These are phyloP conservation scores for Drosophila affinis DNA, from an alignment of 2,888 invertebrate genomes.

Conservation along the genomic window DNA sequence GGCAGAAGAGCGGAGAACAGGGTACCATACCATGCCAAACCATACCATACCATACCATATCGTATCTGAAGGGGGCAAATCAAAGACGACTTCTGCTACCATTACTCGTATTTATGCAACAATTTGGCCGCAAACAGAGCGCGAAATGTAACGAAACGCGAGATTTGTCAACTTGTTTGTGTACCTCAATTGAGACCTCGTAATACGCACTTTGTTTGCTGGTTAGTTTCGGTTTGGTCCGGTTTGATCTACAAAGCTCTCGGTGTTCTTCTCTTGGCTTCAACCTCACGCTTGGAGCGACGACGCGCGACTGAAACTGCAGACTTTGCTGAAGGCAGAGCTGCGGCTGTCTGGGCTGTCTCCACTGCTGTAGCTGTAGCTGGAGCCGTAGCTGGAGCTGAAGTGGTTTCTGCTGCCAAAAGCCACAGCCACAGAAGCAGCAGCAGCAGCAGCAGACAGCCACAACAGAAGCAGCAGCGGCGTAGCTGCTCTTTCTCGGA, in stretches of 20 bases:
- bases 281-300: slow-evolving; percentile 73
- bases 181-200: slow-evolving; percentile 19
- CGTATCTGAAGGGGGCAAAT: slow-evolving; percentile 16
- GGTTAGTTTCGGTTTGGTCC: neutral
- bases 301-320: slow-evolving; percentile 79
- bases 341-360: slow-evolving; percentile 30
- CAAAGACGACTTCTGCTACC: slow-evolving; percentile 19
- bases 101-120: slow-evolving; percentile 49
- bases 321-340: slow-evolving; percentile 59
- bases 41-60: neutral
- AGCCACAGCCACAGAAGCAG: slow-evolving; percentile 19
- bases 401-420: slow-evolving; percentile 24
- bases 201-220: slow-evolving; percentile 44
- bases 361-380: slow-evolving; percentile 30
- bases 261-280: slow-evolving; percentile 15
- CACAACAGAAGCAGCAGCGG: slow-evolving; percentile 1
- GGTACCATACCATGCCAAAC: neutral
- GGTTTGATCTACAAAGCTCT: slow-evolving; percentile 8
- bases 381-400: slow-evolving; percentile 30
- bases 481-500: slow-evolving; percentile 17
- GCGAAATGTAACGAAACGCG: slow-evolving; percentile 69
- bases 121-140: slow-evolving; percentile 75
- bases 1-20: slow-evolving; percentile 3
- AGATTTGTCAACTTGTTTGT: slow-evolving; percentile 64
- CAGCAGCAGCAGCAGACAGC: slow-evolving; percentile 13